Base-by-base conservation (phyloP, 2,113 vertebrate genomes). In the Capreolus pygargus region DNA sequence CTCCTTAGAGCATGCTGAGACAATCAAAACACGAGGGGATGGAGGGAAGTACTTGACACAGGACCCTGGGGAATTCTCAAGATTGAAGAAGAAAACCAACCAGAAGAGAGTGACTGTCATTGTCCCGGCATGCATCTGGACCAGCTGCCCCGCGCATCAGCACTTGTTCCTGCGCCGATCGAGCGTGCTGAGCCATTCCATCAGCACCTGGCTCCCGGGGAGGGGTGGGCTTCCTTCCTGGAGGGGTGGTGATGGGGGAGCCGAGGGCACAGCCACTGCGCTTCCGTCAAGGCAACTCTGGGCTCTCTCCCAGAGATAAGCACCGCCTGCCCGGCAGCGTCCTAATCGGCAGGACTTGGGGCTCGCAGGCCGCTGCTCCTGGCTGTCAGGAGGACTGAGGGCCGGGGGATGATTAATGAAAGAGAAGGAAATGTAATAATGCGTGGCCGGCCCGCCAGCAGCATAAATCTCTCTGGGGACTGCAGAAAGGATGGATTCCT, bases 71-170 rank as follows among this genome's bases (percentile, higher is more conserved):
- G 3, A 54, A 47, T 30, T 25, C 43, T 70, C 33, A 36, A 9
- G 25, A 14, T 23, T 25, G 67, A 27, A 28, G 21, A 6, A 25
- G 64, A 67, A 43, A 47, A 15, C 1, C 33, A 57, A 3, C 8
- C 25, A 74, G n/a, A 33, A 84, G 27, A 33, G 45, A 70, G 21
- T 1, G 39, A 25, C 5, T 23, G 2, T 23, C 1, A 0, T 25
- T 0, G 33, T 91, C 45, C 74, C 10, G 1, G 36, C 19, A 2
- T 7, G 58, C n/a, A 0, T 16, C 3, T 25, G 58, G 52, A 39
- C 54, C 19, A 5, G 16, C 43, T 1, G 10, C 33, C 52, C n/a
- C 6, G 4, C 2, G 7, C 36, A 11, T 13, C 23, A 0, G 74
- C 61, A 8, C 1, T 4, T 15, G 45, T 9, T 60, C 17, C 54